A percentile compares a stretch with the other conserved stretches of the same genome.
Conservation (phyloP, 2,888 invertebrate genomes). For the Chalcis sispes region DNA sequence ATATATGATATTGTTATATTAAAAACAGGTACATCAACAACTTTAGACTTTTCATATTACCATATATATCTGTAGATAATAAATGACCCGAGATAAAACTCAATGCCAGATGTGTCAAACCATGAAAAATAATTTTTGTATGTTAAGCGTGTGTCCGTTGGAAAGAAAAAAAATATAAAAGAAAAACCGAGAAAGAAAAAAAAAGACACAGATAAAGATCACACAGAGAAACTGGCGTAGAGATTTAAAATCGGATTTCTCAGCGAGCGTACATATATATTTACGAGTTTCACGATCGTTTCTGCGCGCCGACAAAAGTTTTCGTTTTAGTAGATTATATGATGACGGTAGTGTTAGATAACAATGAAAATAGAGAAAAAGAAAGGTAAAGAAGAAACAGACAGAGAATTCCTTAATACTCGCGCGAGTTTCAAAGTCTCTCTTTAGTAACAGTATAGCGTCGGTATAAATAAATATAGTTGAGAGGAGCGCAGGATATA, state of each 20-base stretch:
- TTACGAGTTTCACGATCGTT: constrained; percentile 8
- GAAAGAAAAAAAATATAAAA: no score
- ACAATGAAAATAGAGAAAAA: not conserved
- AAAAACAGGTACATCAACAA: no score
- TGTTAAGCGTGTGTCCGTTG: no score
- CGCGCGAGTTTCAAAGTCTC: constrained; percentile 20
- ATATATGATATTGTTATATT: no score
- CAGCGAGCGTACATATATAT: not conserved
- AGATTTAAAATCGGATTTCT: constrained; percentile 13
- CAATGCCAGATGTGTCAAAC: constrained; percentile 4
- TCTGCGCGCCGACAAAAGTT: not conserved
- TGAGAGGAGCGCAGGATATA: not conserved
- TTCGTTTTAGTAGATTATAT: not conserved
- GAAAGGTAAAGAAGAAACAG: not conserved
- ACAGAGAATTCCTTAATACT: not conserved
- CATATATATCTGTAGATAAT: no score
- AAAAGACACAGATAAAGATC: not conserved
- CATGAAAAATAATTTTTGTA: constrained; percentile 5
- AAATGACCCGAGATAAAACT: no score
- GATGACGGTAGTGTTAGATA: not conserved
- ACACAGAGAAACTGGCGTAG: not conserved
- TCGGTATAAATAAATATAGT: not conserved
- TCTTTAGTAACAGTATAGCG: not conserved
- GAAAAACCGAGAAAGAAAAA: not conserved
- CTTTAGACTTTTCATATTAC: no score